Percentiles rank a stretch among this genome's conserved stretches.
Evolutionary conservation across 2,888 invertebrate genomes (phyloP).

Genomic region (Torymus texanus): DNA sequence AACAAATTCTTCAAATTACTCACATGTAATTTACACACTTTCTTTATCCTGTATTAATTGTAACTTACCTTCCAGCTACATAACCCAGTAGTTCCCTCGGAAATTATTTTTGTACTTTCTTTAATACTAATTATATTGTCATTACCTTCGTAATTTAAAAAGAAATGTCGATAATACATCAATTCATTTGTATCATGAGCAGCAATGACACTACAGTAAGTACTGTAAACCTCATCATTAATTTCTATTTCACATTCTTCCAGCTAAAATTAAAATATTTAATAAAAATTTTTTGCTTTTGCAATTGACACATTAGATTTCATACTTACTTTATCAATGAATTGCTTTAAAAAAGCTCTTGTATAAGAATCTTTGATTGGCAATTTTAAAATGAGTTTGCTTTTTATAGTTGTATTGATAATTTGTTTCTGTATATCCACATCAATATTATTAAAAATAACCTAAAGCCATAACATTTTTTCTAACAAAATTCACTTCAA

Average conservation of each 20-base stretch:
- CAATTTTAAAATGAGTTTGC: slow-evolving; percentile 77
- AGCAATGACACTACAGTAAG: slow-evolving; percentile 78
- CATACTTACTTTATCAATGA: slow-evolving; percentile 76
- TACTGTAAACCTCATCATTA: slow-evolving; percentile 81
- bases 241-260: slow-evolving; percentile 78
- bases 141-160: slow-evolving; percentile 72
- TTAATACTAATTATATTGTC: slow-evolving; percentile 78
- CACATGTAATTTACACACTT: background rate
- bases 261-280: slow-evolving; percentile 68
- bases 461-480: slow-evolving; percentile 36
- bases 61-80: slow-evolving; percentile 84
- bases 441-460: slow-evolving; percentile 34
- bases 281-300: slow-evolving; percentile 16
- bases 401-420: slow-evolving; percentile 79
- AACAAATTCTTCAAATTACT: background rate
- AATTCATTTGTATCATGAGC: slow-evolving; percentile 66
- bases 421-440: slow-evolving; percentile 77
- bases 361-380: slow-evolving; percentile 81
- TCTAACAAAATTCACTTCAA: background rate
- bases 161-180: slow-evolving; percentile 82
- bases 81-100: slow-evolving; percentile 87
- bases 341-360: slow-evolving; percentile 80
- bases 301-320: background rate
- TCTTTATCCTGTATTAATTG: background rate
- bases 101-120: slow-evolving; percentile 84